phyloP scores from a whole-genome alignment of 2,888 invertebrate species.

The Galeruca laticollis region DNA sequence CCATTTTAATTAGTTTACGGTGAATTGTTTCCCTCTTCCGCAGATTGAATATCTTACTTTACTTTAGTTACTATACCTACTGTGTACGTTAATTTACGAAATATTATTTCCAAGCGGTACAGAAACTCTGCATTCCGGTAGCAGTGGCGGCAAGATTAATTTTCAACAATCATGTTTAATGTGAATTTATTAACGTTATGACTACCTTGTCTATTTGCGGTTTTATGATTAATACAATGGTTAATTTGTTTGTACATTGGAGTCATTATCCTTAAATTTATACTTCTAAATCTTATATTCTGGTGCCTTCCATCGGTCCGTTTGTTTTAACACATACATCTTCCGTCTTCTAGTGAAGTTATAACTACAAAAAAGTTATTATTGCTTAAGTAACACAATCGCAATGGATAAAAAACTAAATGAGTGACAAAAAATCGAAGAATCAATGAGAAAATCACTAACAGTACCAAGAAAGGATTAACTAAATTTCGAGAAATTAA shows the following conservation, averaged over 20 bases:
- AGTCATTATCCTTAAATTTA: no score
- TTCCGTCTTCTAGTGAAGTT: no score
- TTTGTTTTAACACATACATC: no score
- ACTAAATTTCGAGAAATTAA: no score
- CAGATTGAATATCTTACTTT: slow-evolving; percentile 10
- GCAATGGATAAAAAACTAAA: no score
- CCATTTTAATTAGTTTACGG: slow-evolving; percentile 7
- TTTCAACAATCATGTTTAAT: background rate
- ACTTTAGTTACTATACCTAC: background rate
- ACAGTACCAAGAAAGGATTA: no score
- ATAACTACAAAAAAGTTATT: no score
- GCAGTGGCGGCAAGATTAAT: slow-evolving; percentile 1
- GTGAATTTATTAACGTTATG: background rate
- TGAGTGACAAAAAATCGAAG: no score
- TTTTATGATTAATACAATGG: background rate
- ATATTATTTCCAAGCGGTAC: slow-evolving; percentile 6
- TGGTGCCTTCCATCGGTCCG: no score
- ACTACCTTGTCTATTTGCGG: background rate
- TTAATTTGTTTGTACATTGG: background rate
- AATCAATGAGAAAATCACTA: no score
- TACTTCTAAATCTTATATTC: no score
- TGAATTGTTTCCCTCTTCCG: slow-evolving; percentile 6
- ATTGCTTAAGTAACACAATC: no score
- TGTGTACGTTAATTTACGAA: slow-evolving; percentile 3
- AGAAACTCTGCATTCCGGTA: background rate